Percentiles rank a stretch among this genome's conserved stretches.
Evolutionary conservation across 1,140 invertebrate genomes (phyloP).

Genomic region (Scylla paramamosain): DNA sequence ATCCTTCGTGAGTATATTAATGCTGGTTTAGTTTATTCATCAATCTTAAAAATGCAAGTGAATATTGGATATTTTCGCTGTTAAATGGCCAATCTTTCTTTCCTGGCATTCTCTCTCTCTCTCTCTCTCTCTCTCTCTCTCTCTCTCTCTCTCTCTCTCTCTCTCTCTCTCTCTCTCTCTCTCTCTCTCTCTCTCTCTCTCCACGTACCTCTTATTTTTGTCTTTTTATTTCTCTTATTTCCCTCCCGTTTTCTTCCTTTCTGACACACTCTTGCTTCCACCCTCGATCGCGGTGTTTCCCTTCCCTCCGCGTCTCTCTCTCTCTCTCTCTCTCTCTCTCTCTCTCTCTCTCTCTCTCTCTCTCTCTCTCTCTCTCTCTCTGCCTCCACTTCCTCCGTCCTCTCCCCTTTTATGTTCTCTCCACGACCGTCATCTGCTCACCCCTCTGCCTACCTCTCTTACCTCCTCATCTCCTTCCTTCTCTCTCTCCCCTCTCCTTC

Average conservation of each 20-base stretch:
- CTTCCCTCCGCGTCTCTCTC: no score
- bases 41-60: no score
- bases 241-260: neutral
- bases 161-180: neutral
- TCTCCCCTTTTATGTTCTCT: neutral
- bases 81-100: neutral
- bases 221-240: neutral
- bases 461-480: neutral
- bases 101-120: neutral
- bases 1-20: neutral
- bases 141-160: neutral
- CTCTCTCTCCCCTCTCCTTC: neutral
- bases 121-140: slow-evolving; percentile 6
- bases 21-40: neutral
- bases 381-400: no score
- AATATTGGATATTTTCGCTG: neutral
- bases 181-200: neutral
- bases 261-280: neutral
- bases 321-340: no score
- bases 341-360: slow-evolving; percentile 39
- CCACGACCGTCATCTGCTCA: neutral
- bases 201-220: neutral
- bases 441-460: neutral
- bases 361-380: slow-evolving; percentile 16
- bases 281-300: neutral